phyloP scores from a whole-genome alignment of 2,888 invertebrate species.

The Cremastinae sp. region DNA sequence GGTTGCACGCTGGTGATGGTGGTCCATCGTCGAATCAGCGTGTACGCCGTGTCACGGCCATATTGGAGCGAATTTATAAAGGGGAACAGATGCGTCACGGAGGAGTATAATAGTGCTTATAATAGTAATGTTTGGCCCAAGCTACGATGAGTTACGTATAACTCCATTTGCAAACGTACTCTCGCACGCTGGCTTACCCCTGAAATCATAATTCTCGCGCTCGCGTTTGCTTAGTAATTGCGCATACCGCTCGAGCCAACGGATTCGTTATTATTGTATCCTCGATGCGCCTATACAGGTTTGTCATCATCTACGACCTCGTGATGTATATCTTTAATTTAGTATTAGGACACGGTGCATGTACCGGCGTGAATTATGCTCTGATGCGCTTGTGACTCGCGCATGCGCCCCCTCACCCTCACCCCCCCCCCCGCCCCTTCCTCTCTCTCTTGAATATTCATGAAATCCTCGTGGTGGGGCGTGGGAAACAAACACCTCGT shows the following conservation, averaged over 20 bases:
- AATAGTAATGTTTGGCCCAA: constrained; percentile 34
- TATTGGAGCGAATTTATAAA: constrained; percentile 6
- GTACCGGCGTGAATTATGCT: constrained; percentile 36
- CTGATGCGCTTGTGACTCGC: constrained; percentile 13
- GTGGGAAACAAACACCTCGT: constrained; percentile 9
- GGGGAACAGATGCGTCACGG: neutral
- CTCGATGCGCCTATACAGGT: constrained; percentile 1
- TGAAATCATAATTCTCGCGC: constrained; percentile 39
- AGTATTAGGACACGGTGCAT: constrained; percentile 43
- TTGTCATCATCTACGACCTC: constrained; percentile 33
- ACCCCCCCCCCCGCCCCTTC: too few relatives aligned
- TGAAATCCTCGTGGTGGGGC: neutral
- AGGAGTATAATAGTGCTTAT: constrained; percentile 18
- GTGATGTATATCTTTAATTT: constrained; percentile 29
- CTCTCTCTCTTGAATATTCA: constrained; percentile 32
- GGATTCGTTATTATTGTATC: constrained; percentile 44
- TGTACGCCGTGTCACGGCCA: neutral
- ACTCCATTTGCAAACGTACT: constrained; percentile 18
- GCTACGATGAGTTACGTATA: constrained; percentile 29
- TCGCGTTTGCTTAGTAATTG: constrained; percentile 11
- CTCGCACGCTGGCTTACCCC: constrained; percentile 11
- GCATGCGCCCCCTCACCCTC: constrained; percentile 40
- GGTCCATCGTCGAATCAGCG: constrained; percentile 29
- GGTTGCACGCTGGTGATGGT: constrained; percentile 1
- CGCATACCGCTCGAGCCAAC: constrained; percentile 15